Evolutionary conservation across 2,113 vertebrate genomes (phyloP).

Genomic region (Mionectes macconnelli): DNA sequence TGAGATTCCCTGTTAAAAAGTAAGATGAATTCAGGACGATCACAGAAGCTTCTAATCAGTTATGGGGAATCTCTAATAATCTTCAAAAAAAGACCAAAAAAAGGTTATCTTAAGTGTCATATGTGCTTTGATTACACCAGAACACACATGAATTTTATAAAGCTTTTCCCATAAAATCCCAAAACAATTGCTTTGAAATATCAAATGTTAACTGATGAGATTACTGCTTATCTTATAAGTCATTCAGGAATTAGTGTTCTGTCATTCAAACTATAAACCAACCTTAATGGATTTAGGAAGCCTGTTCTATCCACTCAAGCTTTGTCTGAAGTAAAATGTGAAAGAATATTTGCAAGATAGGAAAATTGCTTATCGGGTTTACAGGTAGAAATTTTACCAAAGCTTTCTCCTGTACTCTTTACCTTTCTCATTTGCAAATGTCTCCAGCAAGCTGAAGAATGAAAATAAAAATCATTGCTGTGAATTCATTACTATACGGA

Average conservation of each 20-base stretch:
- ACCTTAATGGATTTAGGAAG: background rate
- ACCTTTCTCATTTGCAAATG: background rate
- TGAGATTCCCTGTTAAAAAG: background rate
- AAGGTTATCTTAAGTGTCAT: background rate
- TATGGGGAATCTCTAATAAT: background rate
- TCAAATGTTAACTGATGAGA: background rate
- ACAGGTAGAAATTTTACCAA: background rate
- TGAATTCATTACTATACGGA: background rate
- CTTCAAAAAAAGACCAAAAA: background rate
- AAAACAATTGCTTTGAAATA: background rate
- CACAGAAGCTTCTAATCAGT: background rate
- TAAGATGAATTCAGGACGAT: background rate
- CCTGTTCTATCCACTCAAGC: background rate
- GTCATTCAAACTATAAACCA: background rate
- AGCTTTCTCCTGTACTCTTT: background rate
- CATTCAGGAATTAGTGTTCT: background rate
- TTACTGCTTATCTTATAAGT: background rate
- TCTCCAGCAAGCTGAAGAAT: background rate
- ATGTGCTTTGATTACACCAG: background rate
- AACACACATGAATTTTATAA: background rate
- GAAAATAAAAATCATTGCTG: background rate
- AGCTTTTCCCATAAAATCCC: background rate
- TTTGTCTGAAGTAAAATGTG: background rate
- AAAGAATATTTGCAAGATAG: background rate
- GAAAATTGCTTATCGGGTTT: background rate